Evolutionary conservation across 2,113 vertebrate species (phyloP), one percentile per base, ranked within the genome.

Genomic region (Silurus meridionalis): DNA sequence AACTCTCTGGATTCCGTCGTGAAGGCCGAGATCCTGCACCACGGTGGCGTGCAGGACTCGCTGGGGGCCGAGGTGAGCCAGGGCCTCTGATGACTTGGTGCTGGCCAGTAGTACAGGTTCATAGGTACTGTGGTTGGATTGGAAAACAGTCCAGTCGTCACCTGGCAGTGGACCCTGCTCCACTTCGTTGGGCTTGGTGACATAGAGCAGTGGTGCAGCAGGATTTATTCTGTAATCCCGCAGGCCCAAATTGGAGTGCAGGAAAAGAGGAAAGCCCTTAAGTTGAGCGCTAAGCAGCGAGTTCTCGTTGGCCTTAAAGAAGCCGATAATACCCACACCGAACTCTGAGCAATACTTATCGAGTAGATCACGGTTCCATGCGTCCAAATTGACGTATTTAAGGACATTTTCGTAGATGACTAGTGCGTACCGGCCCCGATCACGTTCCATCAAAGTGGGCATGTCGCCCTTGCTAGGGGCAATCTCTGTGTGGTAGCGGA

Each of bases 71-170:
- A 96, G 92, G 87, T 96, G 96, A 61, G 95, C 94, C 81, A 96
- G 92, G 0, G 94, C 93, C 78, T 99, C 98, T 0, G 97, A 95
- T 19, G 97, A 96, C 89, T 96, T 97, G 0, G 96, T 97, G 92
- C 95, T 97, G 88, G 98, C 98, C 88, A 99, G 94, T 37, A 99
- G 96, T 81, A 99, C 98, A 0, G 98, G 97, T 89, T 99, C 97
- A 0, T 99, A 99, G 3, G 98, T 99, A 89, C 97, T 98, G 89
- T 99, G 98, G 93, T 99, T 99, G 57, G 97, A 99, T 86, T 99
- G 98, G 92, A 99, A 99, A 60, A 99, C 95, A 0, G 98, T 99
- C 98, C 98, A 99, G 92, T 99, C 98, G 46, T 99, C 97, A 6
- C 98, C 98, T 3, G 98, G 98, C 85, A 99, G 90, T 0, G 96